Percentiles rank a stretch among this genome's conserved stretches.
phyloP scores from a whole-genome alignment of 1,140 invertebrate genomes.

The Triops cancriformis region DNA sequence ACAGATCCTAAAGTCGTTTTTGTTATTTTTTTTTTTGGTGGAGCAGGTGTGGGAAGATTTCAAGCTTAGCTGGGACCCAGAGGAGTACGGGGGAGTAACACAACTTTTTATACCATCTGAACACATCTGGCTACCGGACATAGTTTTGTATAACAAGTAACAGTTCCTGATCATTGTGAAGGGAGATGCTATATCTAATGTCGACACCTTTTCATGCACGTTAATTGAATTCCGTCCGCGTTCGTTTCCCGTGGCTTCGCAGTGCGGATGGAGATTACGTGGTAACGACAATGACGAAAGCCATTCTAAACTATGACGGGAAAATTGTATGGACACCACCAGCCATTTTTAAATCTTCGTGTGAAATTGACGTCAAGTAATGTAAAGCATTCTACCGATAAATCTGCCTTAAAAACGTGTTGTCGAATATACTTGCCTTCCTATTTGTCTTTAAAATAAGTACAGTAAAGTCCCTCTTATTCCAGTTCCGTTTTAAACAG shows the following conservation, averaged over 20 bases:
- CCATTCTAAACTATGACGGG: slow-evolving; percentile 79
- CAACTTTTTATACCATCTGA: slow-evolving; percentile 86
- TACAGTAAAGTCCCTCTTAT: too few relatives aligned
- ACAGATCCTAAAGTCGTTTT: neutral
- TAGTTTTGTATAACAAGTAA: slow-evolving; percentile 91
- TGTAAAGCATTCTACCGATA: neutral
- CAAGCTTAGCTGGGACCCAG: slow-evolving; percentile 92
- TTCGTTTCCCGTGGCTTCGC: slow-evolving; percentile 28
- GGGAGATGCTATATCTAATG: neutral
- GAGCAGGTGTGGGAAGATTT: slow-evolving; percentile 92
- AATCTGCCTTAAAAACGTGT: too few relatives aligned
- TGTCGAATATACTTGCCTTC: too few relatives aligned
- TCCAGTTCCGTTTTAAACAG: too few relatives aligned
- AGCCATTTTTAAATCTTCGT: slow-evolving; percentile 97
- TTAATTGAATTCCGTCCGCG: neutral
- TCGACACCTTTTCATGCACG: neutral
- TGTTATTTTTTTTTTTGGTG: slow-evolving; percentile 27
- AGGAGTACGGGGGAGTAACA: slow-evolving; percentile 87
- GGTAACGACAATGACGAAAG: slow-evolving; percentile 96
- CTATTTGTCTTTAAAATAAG: too few relatives aligned
- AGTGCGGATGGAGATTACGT: slow-evolving; percentile 97
- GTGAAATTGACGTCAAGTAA: slow-evolving; percentile 85
- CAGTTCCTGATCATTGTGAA: slow-evolving; percentile 26
- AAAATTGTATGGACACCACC: slow-evolving; percentile 81
- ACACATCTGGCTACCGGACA: slow-evolving; percentile 91